Percentiles rank a stretch among this genome's conserved stretches.
phyloP scores from a whole-genome alignment of 2,797 vertebrate genomes.

The Pseudomugil tenellus region DNA sequence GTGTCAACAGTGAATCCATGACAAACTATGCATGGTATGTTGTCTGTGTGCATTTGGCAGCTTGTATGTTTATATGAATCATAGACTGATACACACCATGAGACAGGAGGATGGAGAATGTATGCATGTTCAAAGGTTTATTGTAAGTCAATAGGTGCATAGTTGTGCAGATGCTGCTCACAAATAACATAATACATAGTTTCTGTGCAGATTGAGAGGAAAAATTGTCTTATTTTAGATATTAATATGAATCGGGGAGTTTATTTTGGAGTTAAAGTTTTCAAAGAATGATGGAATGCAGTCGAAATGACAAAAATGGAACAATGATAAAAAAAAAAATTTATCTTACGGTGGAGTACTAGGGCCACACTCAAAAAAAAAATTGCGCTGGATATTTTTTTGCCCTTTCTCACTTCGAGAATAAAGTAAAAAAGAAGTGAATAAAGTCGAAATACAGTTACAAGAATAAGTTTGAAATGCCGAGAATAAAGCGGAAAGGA shows the following conservation, averaged over 20 bases:
- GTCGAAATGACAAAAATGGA: too few relatives aligned
- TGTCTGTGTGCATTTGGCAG: background rate
- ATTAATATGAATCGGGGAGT: background rate
- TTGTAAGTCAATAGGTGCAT: background rate
- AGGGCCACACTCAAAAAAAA: too few relatives aligned
- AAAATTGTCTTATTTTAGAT: background rate
- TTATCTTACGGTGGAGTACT: too few relatives aligned
- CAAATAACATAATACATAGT: background rate
- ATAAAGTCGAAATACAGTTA: too few relatives aligned
- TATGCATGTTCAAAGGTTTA: background rate
- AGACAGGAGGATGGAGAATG: slow-evolving; percentile 5
- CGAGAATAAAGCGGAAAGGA: too few relatives aligned
- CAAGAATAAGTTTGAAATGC: too few relatives aligned
- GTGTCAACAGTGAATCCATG: slow-evolving; percentile 29
- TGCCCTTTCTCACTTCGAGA: too few relatives aligned
- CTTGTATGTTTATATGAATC: slow-evolving; percentile 19
- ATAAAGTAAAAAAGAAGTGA: too few relatives aligned
- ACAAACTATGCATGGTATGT: slow-evolving; percentile 25
- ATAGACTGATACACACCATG: background rate
- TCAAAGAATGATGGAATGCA: too few relatives aligned
- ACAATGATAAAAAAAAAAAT: too few relatives aligned
- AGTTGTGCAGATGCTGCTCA: slow-evolving; percentile 8
- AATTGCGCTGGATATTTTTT: too few relatives aligned
- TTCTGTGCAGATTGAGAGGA: background rate
- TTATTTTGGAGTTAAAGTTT: background rate